Evolutionary conservation across 2,888 invertebrate genomes (phyloP), one percentile per base, ranked within the genome.

Genomic region (Platycheirus rosarum): DNA sequence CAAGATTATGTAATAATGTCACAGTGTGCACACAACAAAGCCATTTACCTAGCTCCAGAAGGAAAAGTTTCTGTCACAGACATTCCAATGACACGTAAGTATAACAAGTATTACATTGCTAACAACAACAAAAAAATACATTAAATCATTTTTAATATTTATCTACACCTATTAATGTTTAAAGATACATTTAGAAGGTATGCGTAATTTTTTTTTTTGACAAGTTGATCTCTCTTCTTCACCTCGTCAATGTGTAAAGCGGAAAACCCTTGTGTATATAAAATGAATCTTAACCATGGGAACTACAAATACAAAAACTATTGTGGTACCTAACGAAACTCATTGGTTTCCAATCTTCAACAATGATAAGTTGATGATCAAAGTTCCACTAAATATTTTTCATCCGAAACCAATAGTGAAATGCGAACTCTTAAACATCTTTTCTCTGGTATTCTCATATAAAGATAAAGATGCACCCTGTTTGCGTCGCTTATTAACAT

Each of bases 1-100:
- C 88, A 89, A 88, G 90, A 90, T 89, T 89, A 89, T 89, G 90
- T 90, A 89, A 89, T 90, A 90, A 90, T 90, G 90, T 90, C 90
- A 90, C 88, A 89, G 89, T 90, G 90, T 90, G 89, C 90, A 89
- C 89, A 88, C 89, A 89, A 89, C 90, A 90, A 89, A 90, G 88
- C 89, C 88, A 90, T 90, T 86, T 88, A 90, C 86, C 87, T 90
- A 88, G 89, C 90, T 89, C 89, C 89, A 88, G 89, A 89, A 89
- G 90, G 90, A 90, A 89, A 89, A 88, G 90, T 90, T 88, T 90
- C 89, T 88, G 88, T 89, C 87, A 89, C 89, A 87, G 89, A 89
- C 88, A 89, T 88, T 89, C 88, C 89, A 89, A 89, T 89, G 88
- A 89, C 88, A 88, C 90, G 90, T 90, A 89, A 89, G 90, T 89